Evolutionary conservation across 1,140 invertebrate genomes (phyloP).

Genomic region (Anoplophora glabripennis): DNA sequence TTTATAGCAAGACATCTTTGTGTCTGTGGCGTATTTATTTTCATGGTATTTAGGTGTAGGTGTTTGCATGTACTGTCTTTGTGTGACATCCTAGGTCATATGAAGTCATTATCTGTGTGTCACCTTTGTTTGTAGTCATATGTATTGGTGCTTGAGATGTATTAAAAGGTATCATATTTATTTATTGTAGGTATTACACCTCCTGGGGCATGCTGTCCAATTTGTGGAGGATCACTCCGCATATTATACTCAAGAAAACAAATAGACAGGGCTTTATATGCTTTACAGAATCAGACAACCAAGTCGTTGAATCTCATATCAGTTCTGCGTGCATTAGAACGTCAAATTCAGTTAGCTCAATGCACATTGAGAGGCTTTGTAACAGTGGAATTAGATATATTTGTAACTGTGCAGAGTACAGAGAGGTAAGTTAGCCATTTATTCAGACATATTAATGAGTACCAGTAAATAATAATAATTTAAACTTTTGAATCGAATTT

Average conservation of each 20-base stretch:
- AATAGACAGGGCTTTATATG: slow-evolving; percentile 63
- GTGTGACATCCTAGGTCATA: too few species aligned
- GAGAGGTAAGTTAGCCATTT: slow-evolving; percentile 46
- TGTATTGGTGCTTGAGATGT: too few species aligned
- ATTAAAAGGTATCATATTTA: neutral
- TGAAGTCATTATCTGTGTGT: too few species aligned
- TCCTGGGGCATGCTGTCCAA: slow-evolving; percentile 85
- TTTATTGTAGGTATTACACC: slow-evolving; percentile 62
- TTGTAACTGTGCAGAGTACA: slow-evolving; percentile 70
- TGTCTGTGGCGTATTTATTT: too few species aligned
- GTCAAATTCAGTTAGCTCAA: slow-evolving; percentile 74
- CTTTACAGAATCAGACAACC: slow-evolving; percentile 58
- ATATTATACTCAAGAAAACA: slow-evolving; percentile 77
- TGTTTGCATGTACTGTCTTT: too few species aligned
- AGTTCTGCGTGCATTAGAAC: slow-evolving; percentile 66
- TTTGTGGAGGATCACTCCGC: slow-evolving; percentile 81
- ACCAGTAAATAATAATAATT: too few species aligned
- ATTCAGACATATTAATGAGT: too few species aligned
- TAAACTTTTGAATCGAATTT: too few species aligned
- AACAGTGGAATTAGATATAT: slow-evolving; percentile 79
- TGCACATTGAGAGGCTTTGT: slow-evolving; percentile 79
- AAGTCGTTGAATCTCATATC: slow-evolving; percentile 64
- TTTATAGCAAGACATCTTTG: too few species aligned
- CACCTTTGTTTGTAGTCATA: too few species aligned
- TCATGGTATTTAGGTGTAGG: too few species aligned